These are phyloP conservation scores for Diachasma alloeum DNA, from an alignment of 1,140 invertebrate species.

Conservation along the genomic window DNA sequence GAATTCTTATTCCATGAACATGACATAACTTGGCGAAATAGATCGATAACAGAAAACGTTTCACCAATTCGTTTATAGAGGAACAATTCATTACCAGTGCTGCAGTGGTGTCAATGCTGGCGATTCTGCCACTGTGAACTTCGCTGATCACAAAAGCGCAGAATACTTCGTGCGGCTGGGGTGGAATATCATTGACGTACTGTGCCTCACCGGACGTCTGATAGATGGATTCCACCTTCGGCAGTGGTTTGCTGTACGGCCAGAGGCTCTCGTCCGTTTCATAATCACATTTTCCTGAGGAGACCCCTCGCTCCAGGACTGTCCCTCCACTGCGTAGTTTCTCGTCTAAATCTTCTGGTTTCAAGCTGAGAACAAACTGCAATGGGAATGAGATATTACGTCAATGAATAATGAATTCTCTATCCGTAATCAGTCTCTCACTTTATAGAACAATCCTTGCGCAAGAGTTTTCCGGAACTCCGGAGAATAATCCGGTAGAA, in stretches of 20 bases:
- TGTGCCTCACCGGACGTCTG: slow-evolving; percentile 82
- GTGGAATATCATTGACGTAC: slow-evolving; percentile 73
- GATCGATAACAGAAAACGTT: too few species aligned
- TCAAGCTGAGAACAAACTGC: slow-evolving; percentile 67
- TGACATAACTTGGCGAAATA: too few species aligned
- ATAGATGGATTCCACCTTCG: slow-evolving; percentile 78
- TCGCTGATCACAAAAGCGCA: slow-evolving; percentile 72
- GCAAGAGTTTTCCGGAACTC: slow-evolving; percentile 74
- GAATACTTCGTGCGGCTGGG: slow-evolving; percentile 69
- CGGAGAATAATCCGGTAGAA: slow-evolving; percentile 69
- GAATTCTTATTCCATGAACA: too few species aligned
- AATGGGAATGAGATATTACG: slow-evolving; percentile 29
- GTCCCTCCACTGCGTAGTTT: slow-evolving; percentile 64
- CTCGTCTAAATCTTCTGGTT: slow-evolving; percentile 52
- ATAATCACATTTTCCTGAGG: slow-evolving; percentile 76
- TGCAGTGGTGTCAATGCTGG: slow-evolving; percentile 66
- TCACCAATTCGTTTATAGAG: too few species aligned
- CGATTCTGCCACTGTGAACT: slow-evolving; percentile 65
- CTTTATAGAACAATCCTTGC: slow-evolving; percentile 79
- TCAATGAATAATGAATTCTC: background rate
- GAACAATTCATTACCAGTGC: slow-evolving; percentile 65
- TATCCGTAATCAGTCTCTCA: slow-evolving; percentile 39
- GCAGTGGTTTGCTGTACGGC: slow-evolving; percentile 80
- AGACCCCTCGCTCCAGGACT: slow-evolving; percentile 71
- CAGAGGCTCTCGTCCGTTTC: slow-evolving; percentile 76